phyloP scores from a whole-genome alignment of 2,113 vertebrate genomes.

The Argyrosomus japonicus region DNA sequence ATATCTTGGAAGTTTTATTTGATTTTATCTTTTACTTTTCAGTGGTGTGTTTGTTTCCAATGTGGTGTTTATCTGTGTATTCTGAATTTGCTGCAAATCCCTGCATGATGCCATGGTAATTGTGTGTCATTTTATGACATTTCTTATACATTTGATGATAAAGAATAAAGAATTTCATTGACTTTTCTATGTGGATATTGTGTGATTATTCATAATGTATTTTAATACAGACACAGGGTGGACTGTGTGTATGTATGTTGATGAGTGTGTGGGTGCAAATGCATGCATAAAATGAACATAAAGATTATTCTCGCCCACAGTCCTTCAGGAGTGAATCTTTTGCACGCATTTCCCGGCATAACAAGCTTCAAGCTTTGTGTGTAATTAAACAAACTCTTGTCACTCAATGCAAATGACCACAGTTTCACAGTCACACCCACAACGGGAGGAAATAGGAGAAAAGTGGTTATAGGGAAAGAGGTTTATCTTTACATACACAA shows the following conservation, averaged over 20 bases:
- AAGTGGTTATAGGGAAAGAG: neutral
- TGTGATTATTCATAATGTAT: neutral
- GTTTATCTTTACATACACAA: neutral
- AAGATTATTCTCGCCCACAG: neutral
- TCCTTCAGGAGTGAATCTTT: neutral
- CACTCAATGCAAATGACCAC: neutral
- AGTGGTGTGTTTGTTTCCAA: neutral
- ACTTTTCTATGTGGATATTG: neutral
- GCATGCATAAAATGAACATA: constrained; percentile 18
- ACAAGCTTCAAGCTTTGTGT: neutral
- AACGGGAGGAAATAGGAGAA: neutral
- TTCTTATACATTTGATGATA: neutral
- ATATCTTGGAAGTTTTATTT: neutral
- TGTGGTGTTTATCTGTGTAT: neutral
- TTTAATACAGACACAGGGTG: neutral
- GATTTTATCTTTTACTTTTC: neutral
- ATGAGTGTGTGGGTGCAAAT: constrained; percentile 24
- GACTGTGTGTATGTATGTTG: neutral
- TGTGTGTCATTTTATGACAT: neutral
- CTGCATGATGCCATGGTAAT: neutral
- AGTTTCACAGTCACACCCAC: neutral
- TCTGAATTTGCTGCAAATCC: neutral
- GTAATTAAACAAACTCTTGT: neutral
- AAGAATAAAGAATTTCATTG: constrained; percentile 26
- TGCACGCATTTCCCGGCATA: neutral